Percentiles rank a stretch among this genome's conserved stretches.
These are phyloP conservation scores for Mesitornis unicolor DNA, from an alignment of 2,113 vertebrate genomes.

Conservation along the genomic window DNA sequence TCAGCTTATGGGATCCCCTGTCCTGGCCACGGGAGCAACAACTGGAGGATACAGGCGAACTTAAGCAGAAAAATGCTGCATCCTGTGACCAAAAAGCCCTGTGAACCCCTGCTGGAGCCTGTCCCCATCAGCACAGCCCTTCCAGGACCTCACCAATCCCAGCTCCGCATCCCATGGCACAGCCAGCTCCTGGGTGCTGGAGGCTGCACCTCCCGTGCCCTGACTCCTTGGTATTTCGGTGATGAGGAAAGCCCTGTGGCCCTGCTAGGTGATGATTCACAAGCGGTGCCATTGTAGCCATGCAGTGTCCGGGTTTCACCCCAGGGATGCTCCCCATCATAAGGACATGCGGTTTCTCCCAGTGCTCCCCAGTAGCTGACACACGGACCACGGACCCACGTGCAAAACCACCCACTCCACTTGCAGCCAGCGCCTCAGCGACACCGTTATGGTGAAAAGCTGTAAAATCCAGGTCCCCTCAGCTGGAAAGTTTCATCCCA, in stretches of 20 bases:
- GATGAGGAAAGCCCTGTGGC: background rate
- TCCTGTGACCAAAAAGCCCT: background rate
- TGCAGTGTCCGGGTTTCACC: rapidly evolving
- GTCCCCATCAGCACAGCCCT: background rate
- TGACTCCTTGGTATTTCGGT: rapidly evolving
- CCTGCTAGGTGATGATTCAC: rapidly evolving
- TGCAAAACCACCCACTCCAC: rapidly evolving
- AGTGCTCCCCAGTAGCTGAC: too few relatives aligned
- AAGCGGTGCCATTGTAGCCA: background rate
- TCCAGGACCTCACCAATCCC: rapidly evolving
- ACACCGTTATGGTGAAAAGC: too few relatives aligned
- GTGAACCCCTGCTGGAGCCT: rapidly evolving
- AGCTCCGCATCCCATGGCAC: background rate
- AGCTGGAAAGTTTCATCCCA: background rate
- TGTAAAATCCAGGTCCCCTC: background rate
- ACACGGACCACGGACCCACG: rapidly evolving
- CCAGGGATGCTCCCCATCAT: background rate
- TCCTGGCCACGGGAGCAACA: background rate
- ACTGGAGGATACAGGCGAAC: background rate
- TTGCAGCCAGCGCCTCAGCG: background rate
- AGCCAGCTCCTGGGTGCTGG: background rate
- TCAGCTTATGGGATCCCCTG: too few relatives aligned
- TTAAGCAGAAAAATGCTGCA: background rate
- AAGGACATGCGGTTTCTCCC: background rate
- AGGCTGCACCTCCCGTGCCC: rapidly evolving